Evolutionary conservation across 2,888 invertebrate species (phyloP).

Genomic region (Sarcophaga subvicina): DNA sequence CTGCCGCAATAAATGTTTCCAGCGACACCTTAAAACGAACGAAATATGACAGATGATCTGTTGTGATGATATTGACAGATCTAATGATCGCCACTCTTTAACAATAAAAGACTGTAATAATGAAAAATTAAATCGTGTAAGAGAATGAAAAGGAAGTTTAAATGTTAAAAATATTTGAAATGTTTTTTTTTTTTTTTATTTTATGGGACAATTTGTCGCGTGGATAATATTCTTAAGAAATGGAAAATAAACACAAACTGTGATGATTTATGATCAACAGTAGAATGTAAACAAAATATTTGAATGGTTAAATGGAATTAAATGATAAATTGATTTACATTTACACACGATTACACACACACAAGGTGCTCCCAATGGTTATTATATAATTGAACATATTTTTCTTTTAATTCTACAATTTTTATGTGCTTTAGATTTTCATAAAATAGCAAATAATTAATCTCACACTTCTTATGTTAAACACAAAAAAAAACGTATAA

Average conservation of each 20-base stretch:
- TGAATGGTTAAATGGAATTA: neutral
- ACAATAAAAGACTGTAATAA: constrained; percentile 38
- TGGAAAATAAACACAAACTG: constrained; percentile 38
- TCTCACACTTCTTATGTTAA: no score
- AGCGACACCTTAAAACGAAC: constrained; percentile 17
- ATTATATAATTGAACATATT: no score
- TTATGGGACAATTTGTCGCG: constrained; percentile 63
- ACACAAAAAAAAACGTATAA: no score
- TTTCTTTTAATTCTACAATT: no score
- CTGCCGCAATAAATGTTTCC: constrained; percentile 12
- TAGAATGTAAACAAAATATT: constrained; percentile 6
- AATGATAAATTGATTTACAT: neutral
- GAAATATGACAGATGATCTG: constrained; percentile 66
- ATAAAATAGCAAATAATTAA: no score
- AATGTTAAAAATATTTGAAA: constrained; percentile 12
- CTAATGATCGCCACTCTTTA: constrained; percentile 67
- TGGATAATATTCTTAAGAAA: constrained; percentile 51
- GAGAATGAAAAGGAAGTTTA: neutral
- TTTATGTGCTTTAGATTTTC: no score
- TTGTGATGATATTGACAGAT: constrained; percentile 66
- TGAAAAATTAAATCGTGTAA: constrained; percentile 9
- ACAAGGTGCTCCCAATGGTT: no score
- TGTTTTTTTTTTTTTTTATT: constrained; percentile 51
- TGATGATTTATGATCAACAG: constrained; percentile 62
- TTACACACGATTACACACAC: neutral